Conservation (phyloP, 2,888 invertebrate species). For the Folsomia manolachei region DNA sequence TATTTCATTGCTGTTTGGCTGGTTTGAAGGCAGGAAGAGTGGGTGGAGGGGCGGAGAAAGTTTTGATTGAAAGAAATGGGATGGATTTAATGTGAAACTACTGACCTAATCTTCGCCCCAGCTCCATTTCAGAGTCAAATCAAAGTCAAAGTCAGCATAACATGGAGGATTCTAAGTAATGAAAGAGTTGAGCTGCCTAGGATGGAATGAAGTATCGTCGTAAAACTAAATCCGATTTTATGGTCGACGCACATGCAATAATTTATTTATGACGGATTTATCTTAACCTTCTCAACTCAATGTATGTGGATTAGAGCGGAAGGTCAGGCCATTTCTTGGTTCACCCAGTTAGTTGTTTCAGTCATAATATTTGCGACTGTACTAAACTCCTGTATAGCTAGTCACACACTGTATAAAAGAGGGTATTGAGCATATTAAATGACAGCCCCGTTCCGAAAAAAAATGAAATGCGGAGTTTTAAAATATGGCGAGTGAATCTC, state of each 20-base stretch:
- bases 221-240: neutral
- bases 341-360: no score
- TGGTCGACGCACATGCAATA: neutral
- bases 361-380: no score
- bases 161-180: neutral
- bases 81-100: no score
- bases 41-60: neutral
- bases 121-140: neutral
- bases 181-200: neutral
- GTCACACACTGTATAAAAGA: no score
- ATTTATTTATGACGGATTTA: slow-evolving; percentile 4
- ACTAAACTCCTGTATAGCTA: no score
- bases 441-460: no score
- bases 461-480: neutral
- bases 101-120: neutral
- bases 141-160: neutral
- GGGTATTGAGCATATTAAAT: no score
- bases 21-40: no score
- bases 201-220: neutral
- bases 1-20: no score
- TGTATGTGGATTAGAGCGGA: neutral
- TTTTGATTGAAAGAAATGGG: neutral
- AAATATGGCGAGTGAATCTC: no score
- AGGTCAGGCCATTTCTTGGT: neutral
- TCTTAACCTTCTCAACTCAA: neutral